Percentiles rank a stretch among this genome's conserved stretches.
Evolutionary conservation across 2,113 vertebrate genomes (phyloP).

Genomic region (Corythornis cristatus): DNA sequence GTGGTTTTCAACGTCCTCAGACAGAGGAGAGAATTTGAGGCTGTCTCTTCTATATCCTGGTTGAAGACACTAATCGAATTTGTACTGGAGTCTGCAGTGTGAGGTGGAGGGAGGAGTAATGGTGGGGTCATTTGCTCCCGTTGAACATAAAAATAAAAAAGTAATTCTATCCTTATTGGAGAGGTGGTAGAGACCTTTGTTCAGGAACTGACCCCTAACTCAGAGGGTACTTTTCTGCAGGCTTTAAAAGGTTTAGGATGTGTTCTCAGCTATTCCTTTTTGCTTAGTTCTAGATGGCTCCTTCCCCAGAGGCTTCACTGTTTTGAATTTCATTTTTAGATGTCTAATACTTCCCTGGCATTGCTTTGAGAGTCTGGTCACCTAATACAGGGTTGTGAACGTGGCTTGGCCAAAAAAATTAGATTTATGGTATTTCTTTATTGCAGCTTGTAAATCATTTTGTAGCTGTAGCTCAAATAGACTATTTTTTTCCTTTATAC

Average conservation of each 20-base stretch:
- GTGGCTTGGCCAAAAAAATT: not conserved
- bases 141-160: not conserved
- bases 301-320: not conserved
- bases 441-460: not conserved
- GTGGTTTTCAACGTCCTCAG: not conserved
- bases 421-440: not conserved
- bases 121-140: not conserved
- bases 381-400: not conserved
- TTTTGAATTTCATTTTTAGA: not conserved
- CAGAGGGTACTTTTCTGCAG: not conserved
- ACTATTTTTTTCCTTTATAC: not conserved
- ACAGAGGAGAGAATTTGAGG: not conserved
- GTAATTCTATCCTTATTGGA: not conserved
- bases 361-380: not conserved
- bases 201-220: not conserved
- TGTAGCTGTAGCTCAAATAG: not conserved
- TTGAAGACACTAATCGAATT: not conserved
- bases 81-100: not conserved
- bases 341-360: constrained; percentile 4
- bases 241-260: not conserved
- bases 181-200: not conserved
- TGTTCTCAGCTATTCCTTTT: not conserved
- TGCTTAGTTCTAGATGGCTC: not conserved
- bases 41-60: not conserved
- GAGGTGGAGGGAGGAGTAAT: not conserved